Conservation (phyloP, 2,797 vertebrate genomes). For the Knipowitschia caucasica region DNA sequence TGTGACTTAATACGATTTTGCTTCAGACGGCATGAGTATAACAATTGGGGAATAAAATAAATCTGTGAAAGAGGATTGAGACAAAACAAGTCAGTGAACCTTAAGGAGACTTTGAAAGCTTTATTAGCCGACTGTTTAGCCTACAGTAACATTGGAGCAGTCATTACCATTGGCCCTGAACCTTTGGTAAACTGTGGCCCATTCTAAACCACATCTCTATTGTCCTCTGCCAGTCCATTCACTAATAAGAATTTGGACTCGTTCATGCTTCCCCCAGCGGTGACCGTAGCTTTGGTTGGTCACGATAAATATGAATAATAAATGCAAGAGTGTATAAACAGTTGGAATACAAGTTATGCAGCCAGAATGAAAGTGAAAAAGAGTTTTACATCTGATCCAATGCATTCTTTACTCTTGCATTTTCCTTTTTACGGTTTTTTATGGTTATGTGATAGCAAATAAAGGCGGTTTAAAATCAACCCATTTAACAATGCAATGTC, state of each 20-base stretch:
- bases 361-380: too few relatives aligned
- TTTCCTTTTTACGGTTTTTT: too few relatives aligned
- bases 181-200: constrained; percentile 20
- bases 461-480: too few relatives aligned
- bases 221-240: constrained; percentile 14
- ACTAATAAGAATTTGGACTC: constrained; percentile 11
- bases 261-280: not conserved
- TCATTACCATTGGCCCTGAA: constrained; percentile 19
- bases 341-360: not conserved
- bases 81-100: constrained; percentile 10
- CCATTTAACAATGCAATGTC: too few relatives aligned
- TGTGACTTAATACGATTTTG: constrained; percentile 58
- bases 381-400: too few relatives aligned
- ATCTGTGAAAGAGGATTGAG: constrained; percentile 7
- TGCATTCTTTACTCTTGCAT: too few relatives aligned
- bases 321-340: too few relatives aligned
- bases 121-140: constrained; percentile 19
- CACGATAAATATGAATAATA: not conserved
- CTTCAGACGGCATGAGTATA: constrained; percentile 44
- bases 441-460: too few relatives aligned
- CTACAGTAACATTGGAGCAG: constrained; percentile 18
- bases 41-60: constrained; percentile 42
- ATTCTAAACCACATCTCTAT: constrained; percentile 17
- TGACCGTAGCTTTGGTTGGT: not conserved
- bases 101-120: constrained; percentile 7